Conservation (phyloP, 2,797 vertebrate genomes). For the Pseudomugil tenellus region DNA sequence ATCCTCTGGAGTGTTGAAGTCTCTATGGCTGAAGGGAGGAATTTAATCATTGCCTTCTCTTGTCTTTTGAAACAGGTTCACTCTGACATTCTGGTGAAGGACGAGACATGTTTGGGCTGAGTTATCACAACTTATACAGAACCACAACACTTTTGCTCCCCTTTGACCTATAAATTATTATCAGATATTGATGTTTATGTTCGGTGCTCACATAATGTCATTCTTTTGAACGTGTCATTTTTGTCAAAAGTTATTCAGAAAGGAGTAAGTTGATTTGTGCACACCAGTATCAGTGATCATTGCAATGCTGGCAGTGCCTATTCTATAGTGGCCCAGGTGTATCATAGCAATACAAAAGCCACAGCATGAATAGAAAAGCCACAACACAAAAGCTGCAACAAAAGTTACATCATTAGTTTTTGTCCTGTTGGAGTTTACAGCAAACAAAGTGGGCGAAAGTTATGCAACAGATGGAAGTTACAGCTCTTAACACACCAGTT, state of each 20-base stretch:
- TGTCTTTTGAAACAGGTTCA: constrained; percentile 61
- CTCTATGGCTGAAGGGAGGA: constrained; percentile 71
- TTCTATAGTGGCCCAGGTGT: not conserved
- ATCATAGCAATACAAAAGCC: too few relatives aligned
- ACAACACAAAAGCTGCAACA: too few relatives aligned
- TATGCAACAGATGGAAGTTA: too few relatives aligned
- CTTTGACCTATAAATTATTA: constrained; percentile 41
- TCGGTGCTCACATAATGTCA: constrained; percentile 24
- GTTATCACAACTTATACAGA: constrained; percentile 65
- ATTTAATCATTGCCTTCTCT: constrained; percentile 76
- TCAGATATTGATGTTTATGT: constrained; percentile 57
- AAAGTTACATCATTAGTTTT: too few relatives aligned
- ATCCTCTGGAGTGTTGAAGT: constrained; percentile 50
- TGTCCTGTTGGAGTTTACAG: too few relatives aligned
- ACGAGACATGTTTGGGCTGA: constrained; percentile 62
- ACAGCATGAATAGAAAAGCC: too few relatives aligned
- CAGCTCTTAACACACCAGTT: too few relatives aligned
- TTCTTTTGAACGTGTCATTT: constrained; percentile 34
- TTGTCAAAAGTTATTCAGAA: constrained; percentile 15
- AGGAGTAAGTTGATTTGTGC: constrained; percentile 35
- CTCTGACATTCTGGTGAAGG: constrained; percentile 69
- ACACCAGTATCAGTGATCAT: constrained; percentile 22
- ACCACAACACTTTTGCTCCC: constrained; percentile 57
- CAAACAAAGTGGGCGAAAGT: too few relatives aligned
- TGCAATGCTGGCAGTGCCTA: constrained; percentile 17